phyloP scores from a whole-genome alignment of 2,888 invertebrate genomes.

The Trichogramma evanescens region DNA sequence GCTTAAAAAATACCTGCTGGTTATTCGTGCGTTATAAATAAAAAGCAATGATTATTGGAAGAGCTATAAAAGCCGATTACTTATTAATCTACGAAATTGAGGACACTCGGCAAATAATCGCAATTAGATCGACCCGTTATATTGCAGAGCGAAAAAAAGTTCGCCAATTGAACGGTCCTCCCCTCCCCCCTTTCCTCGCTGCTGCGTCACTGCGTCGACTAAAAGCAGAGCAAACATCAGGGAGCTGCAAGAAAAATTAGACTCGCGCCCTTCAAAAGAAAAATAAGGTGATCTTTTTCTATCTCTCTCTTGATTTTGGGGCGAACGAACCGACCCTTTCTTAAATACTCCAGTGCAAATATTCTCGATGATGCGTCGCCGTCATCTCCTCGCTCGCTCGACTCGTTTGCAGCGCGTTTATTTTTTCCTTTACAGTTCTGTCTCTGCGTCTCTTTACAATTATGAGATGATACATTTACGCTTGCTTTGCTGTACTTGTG shows the following conservation, averaged over 20 bases:
- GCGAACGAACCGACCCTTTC: neutral
- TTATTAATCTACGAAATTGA: too few species aligned
- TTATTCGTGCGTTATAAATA: too few species aligned
- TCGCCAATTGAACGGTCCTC: neutral
- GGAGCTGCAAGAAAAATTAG: neutral
- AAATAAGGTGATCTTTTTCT: too few species aligned
- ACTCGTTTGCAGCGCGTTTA: neutral
- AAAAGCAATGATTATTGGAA: too few species aligned
- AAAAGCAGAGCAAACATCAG: slow-evolving; percentile 14
- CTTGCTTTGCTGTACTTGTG: neutral
- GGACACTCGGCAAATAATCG: too few species aligned
- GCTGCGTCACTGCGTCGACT: slow-evolving; percentile 5
- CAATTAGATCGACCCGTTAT: too few species aligned
- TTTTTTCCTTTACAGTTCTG: neutral
- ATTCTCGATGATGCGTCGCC: neutral
- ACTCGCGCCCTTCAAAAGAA: neutral
- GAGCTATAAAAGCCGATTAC: too few species aligned
- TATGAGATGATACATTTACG: neutral
- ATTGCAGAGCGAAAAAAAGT: too few species aligned
- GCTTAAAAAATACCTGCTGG: too few species aligned
- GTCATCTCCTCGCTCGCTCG: neutral
- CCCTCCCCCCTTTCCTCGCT: neutral
- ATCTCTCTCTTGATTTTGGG: too few species aligned
- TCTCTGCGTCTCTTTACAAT: neutral
- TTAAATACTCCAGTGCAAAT: slow-evolving; percentile 7